Evolutionary conservation across 2,113 vertebrate species (phyloP).

Genomic region (Cinclus cinclus): DNA sequence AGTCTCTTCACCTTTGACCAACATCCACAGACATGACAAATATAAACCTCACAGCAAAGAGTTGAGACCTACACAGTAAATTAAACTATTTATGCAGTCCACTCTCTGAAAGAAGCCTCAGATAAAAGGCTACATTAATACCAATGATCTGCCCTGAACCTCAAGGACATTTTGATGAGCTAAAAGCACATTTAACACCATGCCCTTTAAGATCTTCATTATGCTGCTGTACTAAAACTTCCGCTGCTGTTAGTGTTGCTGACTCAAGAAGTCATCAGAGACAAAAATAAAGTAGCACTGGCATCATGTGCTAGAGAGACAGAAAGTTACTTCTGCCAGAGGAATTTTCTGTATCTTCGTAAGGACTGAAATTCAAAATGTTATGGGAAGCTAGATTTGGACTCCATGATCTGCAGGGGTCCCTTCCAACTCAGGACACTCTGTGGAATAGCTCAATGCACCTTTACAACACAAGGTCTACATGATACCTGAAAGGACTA

Average conservation of each 20-base stretch:
- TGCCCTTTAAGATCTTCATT: not conserved
- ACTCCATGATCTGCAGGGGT: fast-evolving
- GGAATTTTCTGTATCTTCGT: not conserved
- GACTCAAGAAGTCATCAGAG: not conserved
- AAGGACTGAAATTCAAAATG: not conserved
- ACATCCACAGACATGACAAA: not conserved
- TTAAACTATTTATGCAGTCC: not conserved
- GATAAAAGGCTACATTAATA: not conserved
- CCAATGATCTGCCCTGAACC: not conserved
- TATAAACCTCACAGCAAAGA: not conserved
- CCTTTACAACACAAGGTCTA: not conserved
- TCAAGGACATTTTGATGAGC: not conserved
- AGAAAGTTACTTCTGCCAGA: not conserved
- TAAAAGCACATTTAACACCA: not conserved
- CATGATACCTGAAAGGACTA: not conserved
- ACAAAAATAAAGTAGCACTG: not conserved
- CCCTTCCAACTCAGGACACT: not conserved
- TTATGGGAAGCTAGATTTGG: not conserved
- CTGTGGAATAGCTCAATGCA: fast-evolving
- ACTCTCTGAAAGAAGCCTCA: not conserved
- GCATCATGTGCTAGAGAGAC: not conserved
- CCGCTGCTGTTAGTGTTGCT: not conserved
- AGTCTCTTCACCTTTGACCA: not conserved
- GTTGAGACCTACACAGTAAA: not conserved
- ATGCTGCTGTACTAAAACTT: not conserved